Base-by-base conservation (phyloP, 2,797 vertebrate species). In the Clarias pachynema region DNA sequence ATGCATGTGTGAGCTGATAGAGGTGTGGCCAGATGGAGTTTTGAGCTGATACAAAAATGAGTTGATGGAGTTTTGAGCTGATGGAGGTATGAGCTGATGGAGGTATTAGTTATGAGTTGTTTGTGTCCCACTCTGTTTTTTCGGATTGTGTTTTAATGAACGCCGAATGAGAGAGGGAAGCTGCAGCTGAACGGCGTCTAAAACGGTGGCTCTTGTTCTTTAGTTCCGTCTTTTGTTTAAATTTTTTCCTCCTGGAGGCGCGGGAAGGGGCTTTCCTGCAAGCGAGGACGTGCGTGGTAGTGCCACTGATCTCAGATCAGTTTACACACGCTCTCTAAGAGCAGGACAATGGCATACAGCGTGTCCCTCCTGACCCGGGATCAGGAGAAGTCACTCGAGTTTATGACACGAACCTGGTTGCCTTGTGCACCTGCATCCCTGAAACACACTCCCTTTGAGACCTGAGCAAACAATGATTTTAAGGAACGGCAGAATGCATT, bases 141-240 rank as follows among this genome's bases (percentile, higher is more conserved):
- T 79, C 22, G n/a, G 31, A 0, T 79, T n/a, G 15, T 75, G 63
- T 79, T 24, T 18, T 59, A 29, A 20, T 31, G 37, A 63, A 63
- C 24, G 78, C 24, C 20, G 60, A 80, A 80, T 29, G n/a, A 66
- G 60, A 37, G 85, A 75, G 86, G 88, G 81, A 84, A 85, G 78
- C 85, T 74, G 69, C 86, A 89, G 88, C 88, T 90, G 84, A 87
- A 79, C n/a, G 40, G 81, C 72, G 59, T 84, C 88, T 85, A 88
- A 87, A 86, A 74, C 82, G 60, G 81, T 82, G 37, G 20, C 12
- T 37, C 66, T 85, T 86, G 86, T 78, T 86, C 81, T 85, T 90
- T 88, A 84, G 84, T 90, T 89, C 88, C 88, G 86, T 87, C 89
- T 86, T 90, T 90, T 90, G 89, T 90, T 87, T 85, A 82, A 79